Percentiles rank a stretch among this genome's conserved stretches.
These are phyloP conservation scores for Bufotes viridis DNA, from an alignment of 2,797 vertebrate species.

Conservation along the genomic window DNA sequence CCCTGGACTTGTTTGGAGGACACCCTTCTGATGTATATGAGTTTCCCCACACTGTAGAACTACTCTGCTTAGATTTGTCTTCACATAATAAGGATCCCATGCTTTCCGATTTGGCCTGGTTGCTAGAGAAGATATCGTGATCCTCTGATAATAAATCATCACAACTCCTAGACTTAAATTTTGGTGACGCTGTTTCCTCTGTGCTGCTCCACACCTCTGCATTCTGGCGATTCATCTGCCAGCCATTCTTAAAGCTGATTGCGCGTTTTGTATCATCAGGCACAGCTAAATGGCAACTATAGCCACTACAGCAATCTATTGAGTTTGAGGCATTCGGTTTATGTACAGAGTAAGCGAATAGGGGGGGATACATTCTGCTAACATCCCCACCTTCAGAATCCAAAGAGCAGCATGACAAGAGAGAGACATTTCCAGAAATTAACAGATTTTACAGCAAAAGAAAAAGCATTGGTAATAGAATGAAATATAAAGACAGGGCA, in stretches of 20 bases:
- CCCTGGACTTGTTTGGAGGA: conserved; percentile 64
- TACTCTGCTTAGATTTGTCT: conserved; percentile 73
- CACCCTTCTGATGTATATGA: conserved; percentile 65
- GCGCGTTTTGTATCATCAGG: conserved; percentile 82
- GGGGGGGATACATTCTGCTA: conserved; percentile 87
- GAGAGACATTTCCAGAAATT: conserved; percentile 84
- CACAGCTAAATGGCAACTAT: conserved; percentile 79
- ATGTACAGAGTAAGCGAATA: conserved; percentile 84
- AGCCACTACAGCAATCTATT: conserved; percentile 74
- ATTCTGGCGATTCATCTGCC: conserved; percentile 85
- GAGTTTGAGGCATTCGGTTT: conserved; percentile 77
- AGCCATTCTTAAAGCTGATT: conserved; percentile 84
- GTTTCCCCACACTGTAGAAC: conserved; percentile 70
- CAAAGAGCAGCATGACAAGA: conserved; percentile 90
- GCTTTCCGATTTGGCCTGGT: conserved; percentile 87
- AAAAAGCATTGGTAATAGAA: conserved; percentile 71
- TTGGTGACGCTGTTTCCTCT: conserved; percentile 82
- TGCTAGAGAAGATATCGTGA: conserved; percentile 70
- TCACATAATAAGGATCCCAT: conserved; percentile 88
- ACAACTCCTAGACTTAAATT: conserved; percentile 93
- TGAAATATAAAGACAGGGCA: conserved; percentile 58
- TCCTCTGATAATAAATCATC: conserved; percentile 89
- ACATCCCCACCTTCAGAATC: conserved; percentile 95
- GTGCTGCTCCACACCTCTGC: conserved; percentile 89
- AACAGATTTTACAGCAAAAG: conserved; percentile 75